Percentiles rank a stretch among this genome's conserved stretches.
Evolutionary conservation across 2,113 vertebrate species (phyloP).

Genomic region (Spermophilus dauricus): DNA sequence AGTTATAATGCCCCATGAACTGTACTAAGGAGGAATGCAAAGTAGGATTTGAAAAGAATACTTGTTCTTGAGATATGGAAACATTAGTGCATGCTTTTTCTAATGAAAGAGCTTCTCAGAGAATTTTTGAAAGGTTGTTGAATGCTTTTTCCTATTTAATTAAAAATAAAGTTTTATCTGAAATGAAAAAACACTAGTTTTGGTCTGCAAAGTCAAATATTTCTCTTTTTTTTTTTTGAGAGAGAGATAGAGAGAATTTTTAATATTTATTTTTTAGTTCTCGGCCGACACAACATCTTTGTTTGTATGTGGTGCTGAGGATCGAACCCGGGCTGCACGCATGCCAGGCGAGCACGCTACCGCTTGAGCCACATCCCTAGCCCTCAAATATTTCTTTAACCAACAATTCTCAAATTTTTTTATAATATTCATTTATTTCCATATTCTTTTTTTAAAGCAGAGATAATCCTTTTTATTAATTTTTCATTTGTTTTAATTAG

Average conservation of each 20-base stretch:
- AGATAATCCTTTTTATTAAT: too few relatives aligned
- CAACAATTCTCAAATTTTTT: neutral
- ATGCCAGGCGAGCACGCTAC: too few relatives aligned
- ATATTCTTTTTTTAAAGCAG: too few relatives aligned
- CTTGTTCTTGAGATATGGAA: slow-evolving; percentile 21
- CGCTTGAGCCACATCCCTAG: too few relatives aligned
- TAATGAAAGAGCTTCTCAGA: slow-evolving; percentile 5
- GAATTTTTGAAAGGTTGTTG: slow-evolving; percentile 64
- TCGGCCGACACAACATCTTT: too few relatives aligned
- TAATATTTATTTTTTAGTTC: too few relatives aligned
- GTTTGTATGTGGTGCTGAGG: too few relatives aligned
- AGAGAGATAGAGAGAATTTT: too few relatives aligned
- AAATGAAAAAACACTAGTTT: slow-evolving; percentile 62
- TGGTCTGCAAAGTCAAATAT: neutral
- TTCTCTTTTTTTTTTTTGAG: neutral
- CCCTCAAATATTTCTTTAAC: neutral
- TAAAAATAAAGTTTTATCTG: slow-evolving; percentile 82
- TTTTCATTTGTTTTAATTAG: too few relatives aligned
- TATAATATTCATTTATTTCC: too few relatives aligned
- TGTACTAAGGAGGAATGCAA: neutral
- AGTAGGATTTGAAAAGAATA: slow-evolving; percentile 27
- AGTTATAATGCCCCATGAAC: neutral
- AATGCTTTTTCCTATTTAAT: slow-evolving; percentile 83
- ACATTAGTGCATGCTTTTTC: slow-evolving; percentile 39
- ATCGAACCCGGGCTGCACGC: too few relatives aligned